Conservation (phyloP, 1,140 invertebrate species). For the Bombyx mandarina region DNA sequence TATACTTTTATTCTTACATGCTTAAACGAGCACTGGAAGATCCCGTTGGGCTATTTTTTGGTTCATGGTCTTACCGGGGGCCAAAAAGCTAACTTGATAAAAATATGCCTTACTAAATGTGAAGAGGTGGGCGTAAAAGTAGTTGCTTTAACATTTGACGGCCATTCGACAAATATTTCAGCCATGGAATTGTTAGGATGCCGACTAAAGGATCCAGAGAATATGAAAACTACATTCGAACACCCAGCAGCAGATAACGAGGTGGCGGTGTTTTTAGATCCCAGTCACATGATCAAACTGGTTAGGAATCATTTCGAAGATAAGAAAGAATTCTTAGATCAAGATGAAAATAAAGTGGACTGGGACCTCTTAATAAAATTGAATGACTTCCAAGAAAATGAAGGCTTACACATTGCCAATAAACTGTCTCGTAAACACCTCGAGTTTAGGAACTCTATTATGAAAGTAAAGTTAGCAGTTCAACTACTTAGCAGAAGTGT, state of each 20-base stretch:
- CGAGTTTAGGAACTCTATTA: conserved; percentile 1
- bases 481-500: conserved; percentile 8
- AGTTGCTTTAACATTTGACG: conserved; percentile 23
- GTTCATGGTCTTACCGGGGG: conserved; percentile 10
- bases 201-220: conserved; percentile 6
- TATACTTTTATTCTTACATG: conserved; percentile 16
- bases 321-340: conserved; percentile 14
- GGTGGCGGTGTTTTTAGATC: conserved; percentile 16
- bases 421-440: conserved; percentile 9
- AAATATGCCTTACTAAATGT: conserved; percentile 21
- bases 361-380: conserved; percentile 15
- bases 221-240: conserved; percentile 17
- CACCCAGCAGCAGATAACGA: conserved; percentile 12
- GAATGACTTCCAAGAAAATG: conserved; percentile 16
- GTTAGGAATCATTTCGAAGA: conserved; percentile 14
- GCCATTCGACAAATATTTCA: conserved; percentile 15
- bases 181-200: conserved; percentile 19
- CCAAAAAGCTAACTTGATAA: conserved; percentile 19
- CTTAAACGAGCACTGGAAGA: conserved; percentile 19
- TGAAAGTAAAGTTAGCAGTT: conserved; percentile 9
- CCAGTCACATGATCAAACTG: conserved; percentile 17
- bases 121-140: conserved; percentile 21
- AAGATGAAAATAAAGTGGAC: conserved; percentile 8
- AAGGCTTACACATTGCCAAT: conserved; percentile 14
- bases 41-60: conserved; percentile 26